These are phyloP conservation scores for Tetraodon nigroviridis DNA, from an alignment of 2,113 vertebrate genomes.

Conservation along the genomic window DNA sequence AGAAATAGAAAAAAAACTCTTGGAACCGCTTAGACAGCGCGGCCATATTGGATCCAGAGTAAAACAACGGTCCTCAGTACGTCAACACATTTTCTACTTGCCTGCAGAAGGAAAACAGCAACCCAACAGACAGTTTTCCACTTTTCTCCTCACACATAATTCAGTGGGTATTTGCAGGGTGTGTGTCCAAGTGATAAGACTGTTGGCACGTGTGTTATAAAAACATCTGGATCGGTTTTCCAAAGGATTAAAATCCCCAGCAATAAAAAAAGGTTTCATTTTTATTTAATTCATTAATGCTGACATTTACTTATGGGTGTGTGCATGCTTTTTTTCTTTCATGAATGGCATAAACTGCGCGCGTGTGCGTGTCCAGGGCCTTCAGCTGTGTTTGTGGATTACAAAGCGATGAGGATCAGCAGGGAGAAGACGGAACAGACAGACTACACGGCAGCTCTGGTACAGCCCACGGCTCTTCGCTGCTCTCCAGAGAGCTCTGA, in stretches of 20 bases:
- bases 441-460: constrained; percentile 36
- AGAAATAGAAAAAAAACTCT: no score
- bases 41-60: no score
- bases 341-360: neutral
- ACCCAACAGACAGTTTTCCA: no score
- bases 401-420: constrained; percentile 45
- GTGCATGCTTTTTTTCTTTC: neutral
- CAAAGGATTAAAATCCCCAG: neutral
- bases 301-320: no score
- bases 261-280: no score
- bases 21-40: no score
- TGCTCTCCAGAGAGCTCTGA: constrained; percentile 44
- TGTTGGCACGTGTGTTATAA: neutral
- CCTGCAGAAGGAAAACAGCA: no score
- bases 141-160: no score
- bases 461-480: constrained; percentile 44
- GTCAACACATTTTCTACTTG: no score
- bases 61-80: no score
- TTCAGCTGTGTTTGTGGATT: constrained; percentile 33
- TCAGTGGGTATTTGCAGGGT: no score
- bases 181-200: neutral
- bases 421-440: constrained; percentile 31
- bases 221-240: neutral
- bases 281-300: no score
- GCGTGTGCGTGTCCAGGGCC: constrained; percentile 6